Evolutionary conservation across 2,113 vertebrate species (phyloP).

Genomic region (Pogona vitticeps): DNA sequence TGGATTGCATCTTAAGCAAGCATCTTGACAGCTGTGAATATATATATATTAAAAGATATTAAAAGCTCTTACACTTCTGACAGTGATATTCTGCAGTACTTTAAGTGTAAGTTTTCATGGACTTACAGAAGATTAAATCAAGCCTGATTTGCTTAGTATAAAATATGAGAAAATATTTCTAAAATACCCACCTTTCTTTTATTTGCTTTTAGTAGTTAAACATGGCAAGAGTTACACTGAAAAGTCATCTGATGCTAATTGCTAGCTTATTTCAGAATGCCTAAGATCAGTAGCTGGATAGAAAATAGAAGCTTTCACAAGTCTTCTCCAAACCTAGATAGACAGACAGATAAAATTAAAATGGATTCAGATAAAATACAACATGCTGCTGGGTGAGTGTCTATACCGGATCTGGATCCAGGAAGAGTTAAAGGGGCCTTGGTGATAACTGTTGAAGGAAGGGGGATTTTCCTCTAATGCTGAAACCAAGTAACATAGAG

Average conservation of each 20-base stretch:
- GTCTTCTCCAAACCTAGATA: too few species aligned
- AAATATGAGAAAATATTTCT: conserved; percentile 36
- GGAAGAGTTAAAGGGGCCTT: too few species aligned
- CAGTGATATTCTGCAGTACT: conserved; percentile 56
- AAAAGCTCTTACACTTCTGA: conserved; percentile 47
- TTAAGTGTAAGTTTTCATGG: conserved; percentile 39
- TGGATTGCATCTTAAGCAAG: conserved; percentile 63
- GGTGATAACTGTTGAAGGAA: too few species aligned
- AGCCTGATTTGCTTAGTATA: conserved; percentile 26
- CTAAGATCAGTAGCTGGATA: too few species aligned
- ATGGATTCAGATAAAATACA: too few species aligned
- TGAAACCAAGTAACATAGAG: neutral
- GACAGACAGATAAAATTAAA: too few species aligned
- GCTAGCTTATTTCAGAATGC: too few species aligned
- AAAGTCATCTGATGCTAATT: conserved; percentile 39
- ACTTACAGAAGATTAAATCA: conserved; percentile 57
- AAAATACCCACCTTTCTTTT: conserved; percentile 53
- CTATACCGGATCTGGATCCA: too few species aligned
- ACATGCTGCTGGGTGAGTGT: too few species aligned
- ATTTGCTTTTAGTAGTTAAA: conserved; percentile 39
- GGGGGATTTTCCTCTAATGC: neutral
- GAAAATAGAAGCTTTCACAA: too few species aligned
- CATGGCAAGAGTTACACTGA: conserved; percentile 40
- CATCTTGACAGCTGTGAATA: conserved; percentile 65
- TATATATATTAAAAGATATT: conserved; percentile 39